Evolutionary conservation across 2,888 invertebrate genomes (phyloP), one percentile per base, ranked within the genome.

Genomic region (Phasia obesa): DNA sequence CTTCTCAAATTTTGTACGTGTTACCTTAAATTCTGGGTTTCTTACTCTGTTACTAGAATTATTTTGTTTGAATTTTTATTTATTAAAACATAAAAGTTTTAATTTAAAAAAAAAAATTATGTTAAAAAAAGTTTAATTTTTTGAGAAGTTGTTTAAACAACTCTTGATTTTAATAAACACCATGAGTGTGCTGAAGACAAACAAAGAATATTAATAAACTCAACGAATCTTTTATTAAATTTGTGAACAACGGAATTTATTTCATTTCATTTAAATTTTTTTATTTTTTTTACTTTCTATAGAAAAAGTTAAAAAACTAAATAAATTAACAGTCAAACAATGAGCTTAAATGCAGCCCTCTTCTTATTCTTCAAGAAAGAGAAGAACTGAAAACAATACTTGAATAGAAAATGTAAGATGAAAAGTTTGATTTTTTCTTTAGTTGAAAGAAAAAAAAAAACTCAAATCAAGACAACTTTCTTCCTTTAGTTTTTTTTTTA

Each of bases 151-250:
- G 51, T 62, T 64, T 75, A 53, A 71, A 75, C 53, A 79, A 67
- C 79, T 83, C 75, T 83, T 79, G 55, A 79, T 79, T 75, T 83
- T 83, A 83, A 79, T 79, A 83, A 79, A 78, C 75, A 83, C 70
- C 70, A 83, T 70, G 79, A 83, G 83, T 83, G 79, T 67, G 79
- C 71, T 67, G 62, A 83, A 83, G 83, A 83, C 79, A 83, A 83
- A 83, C 79, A 83, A 83, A 83, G 83, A 83, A 83, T 83, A 79
- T 83, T 83, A 83, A 83, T 83, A 83, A 83, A 83, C 79, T 83
- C 83, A 83, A 83, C 79, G 83, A 83, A 79, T 83, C 83, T 83
- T 83, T 83, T 83, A 83, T 83, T 71, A 79, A 83, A 79, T 83
- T 83, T 79, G 53, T 73, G 35, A 79, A 74, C 60, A 79, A 38